These are phyloP conservation scores for Strix aluco DNA, from an alignment of 2,113 vertebrate genomes.

Conservation along the genomic window DNA sequence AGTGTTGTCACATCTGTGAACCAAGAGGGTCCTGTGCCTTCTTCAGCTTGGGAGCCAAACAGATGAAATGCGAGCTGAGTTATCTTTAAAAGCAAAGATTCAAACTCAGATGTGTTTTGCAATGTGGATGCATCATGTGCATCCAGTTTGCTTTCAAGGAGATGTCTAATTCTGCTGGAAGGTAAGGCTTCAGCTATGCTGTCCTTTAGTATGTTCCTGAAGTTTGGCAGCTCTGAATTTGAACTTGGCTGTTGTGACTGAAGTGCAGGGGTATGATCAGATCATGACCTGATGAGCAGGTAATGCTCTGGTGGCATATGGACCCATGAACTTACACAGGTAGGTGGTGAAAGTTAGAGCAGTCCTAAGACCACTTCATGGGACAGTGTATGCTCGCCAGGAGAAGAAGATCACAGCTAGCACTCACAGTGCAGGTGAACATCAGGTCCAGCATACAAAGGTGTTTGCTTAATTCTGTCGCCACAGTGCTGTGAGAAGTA, in stretches of 20 bases:
- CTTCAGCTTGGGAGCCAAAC: neutral
- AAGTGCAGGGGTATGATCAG: neutral
- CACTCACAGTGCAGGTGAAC: neutral
- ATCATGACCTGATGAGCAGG: neutral
- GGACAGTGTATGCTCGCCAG: neutral
- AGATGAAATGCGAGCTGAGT: neutral
- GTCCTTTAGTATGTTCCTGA: neutral
- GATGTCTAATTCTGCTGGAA: neutral
- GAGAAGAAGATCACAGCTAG: neutral
- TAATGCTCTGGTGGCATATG: neutral
- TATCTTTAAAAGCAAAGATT: neutral
- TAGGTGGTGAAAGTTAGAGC: neutral
- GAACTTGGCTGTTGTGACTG: neutral
- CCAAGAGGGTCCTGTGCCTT: neutral
- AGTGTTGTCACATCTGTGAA: neutral
- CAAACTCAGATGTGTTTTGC: neutral
- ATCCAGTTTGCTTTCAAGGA: neutral
- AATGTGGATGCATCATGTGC: neutral
- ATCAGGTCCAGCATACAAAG: neutral
- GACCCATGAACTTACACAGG: neutral
- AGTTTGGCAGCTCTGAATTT: neutral
- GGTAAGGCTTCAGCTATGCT: neutral
- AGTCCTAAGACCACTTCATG: neutral
- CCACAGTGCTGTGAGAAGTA: neutral
- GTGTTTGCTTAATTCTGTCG: neutral